phyloP scores from a whole-genome alignment of 2,797 vertebrate genomes.

The Mycteria americana region DNA sequence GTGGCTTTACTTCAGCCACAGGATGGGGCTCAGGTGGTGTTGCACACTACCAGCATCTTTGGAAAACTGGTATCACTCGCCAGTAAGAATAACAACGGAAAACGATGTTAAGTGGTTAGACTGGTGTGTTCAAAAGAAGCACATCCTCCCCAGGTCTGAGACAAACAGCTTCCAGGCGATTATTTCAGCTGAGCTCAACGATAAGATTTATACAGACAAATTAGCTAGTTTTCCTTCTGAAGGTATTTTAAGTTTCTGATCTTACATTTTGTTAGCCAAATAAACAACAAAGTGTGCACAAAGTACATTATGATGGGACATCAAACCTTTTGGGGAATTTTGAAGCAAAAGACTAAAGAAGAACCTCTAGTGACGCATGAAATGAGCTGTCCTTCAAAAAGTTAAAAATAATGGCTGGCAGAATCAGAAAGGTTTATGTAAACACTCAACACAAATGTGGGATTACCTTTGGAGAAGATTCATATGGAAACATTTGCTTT shows the following conservation, averaged over 20 bases:
- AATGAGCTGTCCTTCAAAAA: conserved; percentile 60
- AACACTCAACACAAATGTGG: conserved; percentile 62
- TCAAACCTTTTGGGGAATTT: conserved; percentile 39
- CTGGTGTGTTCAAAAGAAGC: background rate
- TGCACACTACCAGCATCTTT: background rate
- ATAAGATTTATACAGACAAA: background rate
- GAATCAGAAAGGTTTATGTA: conserved; percentile 60
- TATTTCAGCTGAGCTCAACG: background rate
- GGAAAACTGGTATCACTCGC: background rate
- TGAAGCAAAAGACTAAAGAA: conserved; percentile 16
- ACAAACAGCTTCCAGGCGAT: background rate
- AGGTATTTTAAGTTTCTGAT: conserved; percentile 23
- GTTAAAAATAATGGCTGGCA: conserved; percentile 56
- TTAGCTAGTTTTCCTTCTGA: conserved; percentile 9
- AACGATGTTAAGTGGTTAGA: accelerated
- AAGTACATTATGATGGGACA: background rate
- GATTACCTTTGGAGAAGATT: conserved; percentile 74
- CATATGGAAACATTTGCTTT: conserved; percentile 63
- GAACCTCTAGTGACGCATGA: conserved; percentile 34
- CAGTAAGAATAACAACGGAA: background rate
- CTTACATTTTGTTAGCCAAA: background rate
- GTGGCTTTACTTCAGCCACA: background rate
- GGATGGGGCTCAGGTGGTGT: background rate
- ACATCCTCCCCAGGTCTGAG: background rate
- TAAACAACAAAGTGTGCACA: conserved; percentile 24